phyloP scores from a whole-genome alignment of 2,888 invertebrate species.

The Dolichopus griseipennis region DNA sequence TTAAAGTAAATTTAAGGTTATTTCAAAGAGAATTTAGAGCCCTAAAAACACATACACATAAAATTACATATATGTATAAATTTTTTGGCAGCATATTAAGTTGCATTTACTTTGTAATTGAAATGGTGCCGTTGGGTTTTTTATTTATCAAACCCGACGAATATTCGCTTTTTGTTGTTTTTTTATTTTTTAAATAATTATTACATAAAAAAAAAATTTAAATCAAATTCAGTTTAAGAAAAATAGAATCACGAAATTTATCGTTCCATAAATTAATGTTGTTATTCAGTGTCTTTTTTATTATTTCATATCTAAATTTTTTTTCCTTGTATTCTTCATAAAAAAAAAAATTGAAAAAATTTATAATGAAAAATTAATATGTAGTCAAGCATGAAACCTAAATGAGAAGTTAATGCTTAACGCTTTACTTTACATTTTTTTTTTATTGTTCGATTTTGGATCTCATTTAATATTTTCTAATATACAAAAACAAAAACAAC shows the following conservation, averaged over 20 bases:
- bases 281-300: neutral
- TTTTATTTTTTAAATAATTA: no score
- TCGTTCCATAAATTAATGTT: conserved; percentile 1
- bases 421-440: neutral
- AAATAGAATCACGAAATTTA: neutral
- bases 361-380: neutral
- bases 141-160: no score
- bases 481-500: neutral
- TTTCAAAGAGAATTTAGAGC: no score
- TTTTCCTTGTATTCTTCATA: neutral
- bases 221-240: neutral
- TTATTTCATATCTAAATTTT: neutral
- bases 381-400: neutral
- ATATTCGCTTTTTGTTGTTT: no score
- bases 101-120: no score
- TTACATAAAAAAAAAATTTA: no score
- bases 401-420: neutral
- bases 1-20: no score
- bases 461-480: neutral
- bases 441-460: neutral
- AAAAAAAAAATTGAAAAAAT: no score
- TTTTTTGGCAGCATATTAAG: no score
- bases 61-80: no score
- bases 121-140: no score
- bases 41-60: no score